These are phyloP conservation scores for Eristalinus sepulchralis DNA, from an alignment of 2,888 invertebrate genomes.

Conservation along the genomic window DNA sequence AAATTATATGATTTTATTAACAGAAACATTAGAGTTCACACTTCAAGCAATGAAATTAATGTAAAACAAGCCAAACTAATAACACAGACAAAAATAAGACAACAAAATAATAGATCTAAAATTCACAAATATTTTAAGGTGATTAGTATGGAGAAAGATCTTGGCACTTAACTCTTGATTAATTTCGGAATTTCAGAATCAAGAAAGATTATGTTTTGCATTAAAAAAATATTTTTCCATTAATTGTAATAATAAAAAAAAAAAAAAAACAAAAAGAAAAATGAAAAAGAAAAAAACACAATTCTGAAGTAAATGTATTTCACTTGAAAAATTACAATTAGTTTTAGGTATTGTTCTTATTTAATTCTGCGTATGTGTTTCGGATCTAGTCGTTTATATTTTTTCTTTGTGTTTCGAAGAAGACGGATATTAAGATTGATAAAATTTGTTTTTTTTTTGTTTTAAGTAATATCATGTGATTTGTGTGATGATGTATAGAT, in stretches of 20 bases:
- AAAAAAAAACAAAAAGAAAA: too few relatives aligned
- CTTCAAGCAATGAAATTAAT: conserved; percentile 9
- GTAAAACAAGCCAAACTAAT: conserved; percentile 41
- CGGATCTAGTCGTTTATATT: conserved; percentile 8
- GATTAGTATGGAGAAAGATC: conserved; percentile 41
- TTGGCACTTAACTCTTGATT: conserved; percentile 50
- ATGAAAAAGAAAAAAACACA: background rate
- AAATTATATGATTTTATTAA: background rate
- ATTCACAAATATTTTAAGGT: conserved; percentile 20
- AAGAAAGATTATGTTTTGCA: too few relatives aligned
- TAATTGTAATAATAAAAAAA: too few relatives aligned
- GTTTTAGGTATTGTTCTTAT: conserved; percentile 34
- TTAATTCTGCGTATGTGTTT: conserved; percentile 33
- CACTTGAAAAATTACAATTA: conserved; percentile 24
- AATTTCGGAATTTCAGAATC: background rate
- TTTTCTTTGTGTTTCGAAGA: conserved; percentile 65
- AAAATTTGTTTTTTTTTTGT: conserved; percentile 77
- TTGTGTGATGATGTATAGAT: conserved; percentile 45
- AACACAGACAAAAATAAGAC: conserved; percentile 43
- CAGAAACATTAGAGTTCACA: background rate
- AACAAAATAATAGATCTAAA: conserved; percentile 19
- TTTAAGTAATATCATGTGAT: conserved; percentile 72
- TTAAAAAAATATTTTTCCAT: too few relatives aligned
- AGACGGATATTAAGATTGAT: conserved; percentile 73
- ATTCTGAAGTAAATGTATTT: background rate